A percentile compares a stretch with the other conserved stretches of the same genome.
phyloP scores from a whole-genome alignment of 2,888 invertebrate species.

The Petrolisthes manimaculis region DNA sequence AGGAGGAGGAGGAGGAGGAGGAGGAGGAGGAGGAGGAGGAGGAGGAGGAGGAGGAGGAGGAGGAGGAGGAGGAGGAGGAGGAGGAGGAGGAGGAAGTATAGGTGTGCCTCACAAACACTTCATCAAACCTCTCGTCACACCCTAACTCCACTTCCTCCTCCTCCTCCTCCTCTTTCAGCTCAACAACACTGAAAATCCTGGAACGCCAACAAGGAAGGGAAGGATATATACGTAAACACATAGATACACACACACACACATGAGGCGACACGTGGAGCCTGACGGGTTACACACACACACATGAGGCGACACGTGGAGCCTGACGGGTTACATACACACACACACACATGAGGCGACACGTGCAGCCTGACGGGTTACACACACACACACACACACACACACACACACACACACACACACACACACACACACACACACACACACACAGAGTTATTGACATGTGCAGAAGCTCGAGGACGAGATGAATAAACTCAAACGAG shows the following conservation, averaged over 20 bases:
- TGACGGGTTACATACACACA: no score
- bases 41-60: neutral
- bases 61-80: neutral
- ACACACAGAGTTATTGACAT: neutral
- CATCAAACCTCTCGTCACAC: neutral
- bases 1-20: neutral
- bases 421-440: constrained; percentile 1
- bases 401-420: neutral
- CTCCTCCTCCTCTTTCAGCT: neutral
- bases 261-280: no score
- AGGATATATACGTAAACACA: neutral
- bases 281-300: no score
- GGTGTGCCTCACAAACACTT: neutral
- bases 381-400: no score
- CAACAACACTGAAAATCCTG: no score
- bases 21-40: neutral
- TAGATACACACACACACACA: no score
- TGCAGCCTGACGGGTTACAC: no score
- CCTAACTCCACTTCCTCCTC: neutral
- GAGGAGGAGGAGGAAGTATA: neutral
- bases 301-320: no score
- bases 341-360: no score
- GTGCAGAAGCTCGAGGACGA: neutral
- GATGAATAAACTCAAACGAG: neutral
- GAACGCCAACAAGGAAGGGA: neutral